Evolutionary conservation across 2,797 vertebrate genomes (phyloP).

Genomic region (Pseudochirops corinnae): DNA sequence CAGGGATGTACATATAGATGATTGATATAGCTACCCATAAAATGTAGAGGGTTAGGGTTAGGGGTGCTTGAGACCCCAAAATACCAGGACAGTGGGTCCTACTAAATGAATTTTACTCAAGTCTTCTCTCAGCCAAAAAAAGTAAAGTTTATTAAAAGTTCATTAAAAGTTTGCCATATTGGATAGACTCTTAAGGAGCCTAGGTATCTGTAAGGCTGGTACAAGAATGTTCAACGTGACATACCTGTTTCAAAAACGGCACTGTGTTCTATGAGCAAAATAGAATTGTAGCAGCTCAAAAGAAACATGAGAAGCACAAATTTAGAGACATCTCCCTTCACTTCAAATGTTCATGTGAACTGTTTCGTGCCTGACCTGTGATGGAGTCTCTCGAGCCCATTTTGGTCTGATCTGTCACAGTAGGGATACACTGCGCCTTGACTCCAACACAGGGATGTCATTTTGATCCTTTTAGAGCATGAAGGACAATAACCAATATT

Average conservation of each 20-base stretch:
- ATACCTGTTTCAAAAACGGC: neutral
- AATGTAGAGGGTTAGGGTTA: no score
- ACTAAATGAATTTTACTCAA: no score
- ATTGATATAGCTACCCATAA: no score
- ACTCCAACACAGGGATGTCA: neutral
- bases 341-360: neutral
- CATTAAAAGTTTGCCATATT: no score
- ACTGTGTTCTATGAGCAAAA: neutral
- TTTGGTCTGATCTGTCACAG: neutral
- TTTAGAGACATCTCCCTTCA: neutral
- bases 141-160: no score
- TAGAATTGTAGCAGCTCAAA: neutral
- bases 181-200: no score
- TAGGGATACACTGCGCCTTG: neutral
- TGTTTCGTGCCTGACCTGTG: neutral
- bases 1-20: no score
- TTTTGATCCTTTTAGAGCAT: neutral
- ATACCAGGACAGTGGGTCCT: no score
- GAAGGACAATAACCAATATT: neutral
- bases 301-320: neutral
- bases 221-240: neutral
- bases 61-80: no score
- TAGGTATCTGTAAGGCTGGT: no score
- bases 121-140: no score
- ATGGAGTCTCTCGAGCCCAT: neutral